Conservation (phyloP, 2,888 invertebrate genomes). For the Cataglyphis altisquamis region DNA sequence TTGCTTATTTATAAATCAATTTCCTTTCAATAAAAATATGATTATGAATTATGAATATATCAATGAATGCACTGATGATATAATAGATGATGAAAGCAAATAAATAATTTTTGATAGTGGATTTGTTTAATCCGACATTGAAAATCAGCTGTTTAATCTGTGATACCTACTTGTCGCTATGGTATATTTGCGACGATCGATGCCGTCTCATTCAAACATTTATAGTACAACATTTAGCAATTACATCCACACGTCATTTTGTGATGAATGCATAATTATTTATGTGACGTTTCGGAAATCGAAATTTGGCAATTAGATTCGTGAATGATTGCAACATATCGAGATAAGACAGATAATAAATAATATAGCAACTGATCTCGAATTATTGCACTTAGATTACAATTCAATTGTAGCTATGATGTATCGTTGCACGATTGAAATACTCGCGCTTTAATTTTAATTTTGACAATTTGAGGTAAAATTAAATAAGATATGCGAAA, state of each 20-base stretch:
- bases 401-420: neutral
- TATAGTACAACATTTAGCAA: constrained; percentile 46
- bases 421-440: neutral
- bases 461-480: neutral
- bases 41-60: neutral
- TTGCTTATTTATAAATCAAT: neutral
- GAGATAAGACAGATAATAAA: constrained; percentile 19
- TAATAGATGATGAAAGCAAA: constrained; percentile 25
- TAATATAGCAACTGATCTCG: constrained; percentile 17
- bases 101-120: constrained; percentile 51
- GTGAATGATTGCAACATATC: neutral
- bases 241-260: constrained; percentile 50
- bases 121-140: constrained; percentile 51
- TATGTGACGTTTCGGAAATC: constrained; percentile 58
- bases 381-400: constrained; percentile 7
- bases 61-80: neutral
- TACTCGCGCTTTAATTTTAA: constrained; percentile 1
- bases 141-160: constrained; percentile 48
- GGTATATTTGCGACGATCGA: constrained; percentile 49
- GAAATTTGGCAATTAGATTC: constrained; percentile 59
- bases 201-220: constrained; percentile 62
- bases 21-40: neutral
- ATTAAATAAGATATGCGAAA: neutral
- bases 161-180: constrained; percentile 6
- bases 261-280: constrained; percentile 63